phyloP scores from a whole-genome alignment of 2,113 vertebrate genomes.

The Hepsetus odoe region DNA sequence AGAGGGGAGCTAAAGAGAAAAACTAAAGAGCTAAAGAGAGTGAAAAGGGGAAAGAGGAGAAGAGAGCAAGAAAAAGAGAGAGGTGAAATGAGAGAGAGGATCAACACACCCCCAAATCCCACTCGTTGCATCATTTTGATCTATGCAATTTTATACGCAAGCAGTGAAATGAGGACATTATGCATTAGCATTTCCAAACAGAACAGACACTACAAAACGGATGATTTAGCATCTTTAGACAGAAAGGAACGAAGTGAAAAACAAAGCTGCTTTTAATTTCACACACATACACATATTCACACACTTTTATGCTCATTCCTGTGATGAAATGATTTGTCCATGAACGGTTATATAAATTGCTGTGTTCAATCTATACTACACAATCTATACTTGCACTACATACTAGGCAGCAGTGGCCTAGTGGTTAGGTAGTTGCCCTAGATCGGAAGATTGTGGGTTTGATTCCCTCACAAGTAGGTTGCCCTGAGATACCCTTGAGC shows the following conservation, averaged over 20 bases:
- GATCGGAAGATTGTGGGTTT: too few relatives aligned
- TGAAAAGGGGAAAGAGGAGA: neutral
- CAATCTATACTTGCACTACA: neutral
- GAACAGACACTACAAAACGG: neutral
- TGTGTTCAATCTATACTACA: too few relatives aligned
- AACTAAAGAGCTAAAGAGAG: neutral
- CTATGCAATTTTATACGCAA: neutral
- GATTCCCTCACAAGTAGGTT: too few relatives aligned
- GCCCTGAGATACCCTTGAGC: too few relatives aligned
- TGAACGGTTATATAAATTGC: neutral
- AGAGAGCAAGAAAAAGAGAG: neutral
- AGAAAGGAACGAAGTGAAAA: neutral
- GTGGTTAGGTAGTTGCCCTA: too few relatives aligned
- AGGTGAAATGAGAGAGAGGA: neutral
- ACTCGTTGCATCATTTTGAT: neutral
- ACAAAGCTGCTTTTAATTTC: neutral
- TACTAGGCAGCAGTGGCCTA: too few relatives aligned
- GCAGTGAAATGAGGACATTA: neutral
- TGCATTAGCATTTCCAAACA: conserved; percentile 1
- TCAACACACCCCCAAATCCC: neutral
- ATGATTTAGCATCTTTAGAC: neutral
- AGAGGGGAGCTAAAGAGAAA: neutral
- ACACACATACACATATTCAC: conserved; percentile 23
- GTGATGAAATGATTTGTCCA: neutral
- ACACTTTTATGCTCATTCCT: conserved; percentile 13